Base-by-base conservation (phyloP, 2,113 vertebrate genomes). In the Nerophis ophidion region DNA sequence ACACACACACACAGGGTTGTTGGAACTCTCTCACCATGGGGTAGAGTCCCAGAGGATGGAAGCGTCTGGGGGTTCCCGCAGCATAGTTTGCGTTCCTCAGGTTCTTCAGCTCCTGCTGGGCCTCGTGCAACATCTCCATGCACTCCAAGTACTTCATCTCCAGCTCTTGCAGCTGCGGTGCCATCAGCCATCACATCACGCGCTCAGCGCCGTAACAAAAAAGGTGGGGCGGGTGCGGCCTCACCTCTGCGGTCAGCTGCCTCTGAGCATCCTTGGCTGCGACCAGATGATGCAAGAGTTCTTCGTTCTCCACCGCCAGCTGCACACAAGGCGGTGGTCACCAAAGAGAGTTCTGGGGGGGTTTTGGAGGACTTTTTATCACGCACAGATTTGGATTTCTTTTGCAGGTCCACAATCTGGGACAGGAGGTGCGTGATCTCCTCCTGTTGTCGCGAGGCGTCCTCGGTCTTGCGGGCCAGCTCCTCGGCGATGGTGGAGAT, bases 51-150 rank as follows among this genome's bases (percentile, higher is more conserved):
- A 95, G 87, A 0, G 93, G 92, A 75, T 98, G 93, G 83, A 89
- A 95, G 33, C 94, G 93, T 1, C 97, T 90, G 3, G 94, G 92
- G 0, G 93, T 89, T 60, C 93, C 91, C 35, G 87, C 91, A 4
- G 94, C 89, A 84, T 92, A 84, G 10, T 91, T 92, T 72, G 93
- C 92, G 88, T 97, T 97, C 45, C 96, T 84, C 51, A 99, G 90
- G 88, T 98, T 94, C 87, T 98, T 99, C 75, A 98, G 89, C 81
- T 99, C 97, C 80, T 97, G 94, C 80, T 99, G 97, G 0, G 96
- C 95, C 78, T 99, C 97, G 1, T 97, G 95, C 57, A 99, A 93
- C 94, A 99, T 98, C 86, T 99, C 97, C 57, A 98, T 96, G 65
- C 97, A 99, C 87, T 99, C 96, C 0, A 86, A 89, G 6, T 98